Base-by-base conservation (phyloP, 2,888 invertebrate species). In the Drosophila kambysellisi region DNA sequence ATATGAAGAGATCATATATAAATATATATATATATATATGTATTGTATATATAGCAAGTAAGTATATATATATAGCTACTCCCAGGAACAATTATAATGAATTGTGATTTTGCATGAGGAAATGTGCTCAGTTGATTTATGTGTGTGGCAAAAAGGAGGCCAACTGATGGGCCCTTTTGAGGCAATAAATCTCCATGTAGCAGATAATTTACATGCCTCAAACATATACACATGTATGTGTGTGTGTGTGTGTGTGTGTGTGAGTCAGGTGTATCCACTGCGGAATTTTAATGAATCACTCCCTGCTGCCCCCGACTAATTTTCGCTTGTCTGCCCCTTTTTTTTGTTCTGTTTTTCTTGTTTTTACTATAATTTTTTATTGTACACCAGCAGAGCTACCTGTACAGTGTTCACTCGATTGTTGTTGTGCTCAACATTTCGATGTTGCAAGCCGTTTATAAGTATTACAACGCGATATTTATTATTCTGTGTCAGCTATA, bases 401-500 rank as follows among this genome's bases (percentile, higher is more conserved):
- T 58, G 52, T 25, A 56, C 59, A 60, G 41, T 37, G 41, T 25
- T 48, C 59, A 60, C 39, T 43, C 62, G 41, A 51, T 51, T 63
- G 74, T 68, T 61, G 48, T 33, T 58, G 33, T 54, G 30, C 29
- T 74, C 35, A 33, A 50, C 68, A 70, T 79, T 70, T 59, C 61
- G 64, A 75, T 79, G 70, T 71, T 48, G 58, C 52, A 59, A 52
- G 60, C 70, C 63, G 30, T 33, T 53, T 48, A 63, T 43, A 65
- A 70, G 70, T 83, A 77, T 81, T 78, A 81, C 82, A 67, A 67
- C 68, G 72, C 71, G 83, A 88, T 88, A 87, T 89, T 89, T 88
- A 88, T 89, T 80, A 83, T 75, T 86, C 68, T 91, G 86, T 85
- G 82, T 83, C 81, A 89, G 88, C 86, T 74, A 90, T 89, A 89